A percentile compares a stretch with the other conserved stretches of the same genome.
phyloP scores from a whole-genome alignment of 2,888 invertebrate species.

The Drosophila stalkeri region DNA sequence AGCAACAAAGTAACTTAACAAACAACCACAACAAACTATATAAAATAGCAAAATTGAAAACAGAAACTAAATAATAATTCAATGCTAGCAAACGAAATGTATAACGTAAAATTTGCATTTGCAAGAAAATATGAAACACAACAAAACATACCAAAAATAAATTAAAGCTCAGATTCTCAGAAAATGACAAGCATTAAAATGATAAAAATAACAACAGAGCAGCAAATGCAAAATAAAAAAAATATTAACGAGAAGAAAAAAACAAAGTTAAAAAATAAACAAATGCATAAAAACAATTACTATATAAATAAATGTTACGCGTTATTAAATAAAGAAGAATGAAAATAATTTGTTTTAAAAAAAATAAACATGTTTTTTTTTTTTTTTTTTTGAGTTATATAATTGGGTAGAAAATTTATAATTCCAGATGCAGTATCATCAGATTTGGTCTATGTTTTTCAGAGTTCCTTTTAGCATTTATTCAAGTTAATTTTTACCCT shows the following conservation, averaged over 20 bases:
- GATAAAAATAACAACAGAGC: conserved; percentile 59
- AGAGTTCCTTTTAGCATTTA: not conserved
- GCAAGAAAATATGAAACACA: conserved; percentile 29
- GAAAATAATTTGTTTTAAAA: conserved; percentile 85
- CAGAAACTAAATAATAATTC: conserved; percentile 25
- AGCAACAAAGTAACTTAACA: conserved; percentile 42
- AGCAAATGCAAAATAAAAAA: conserved; percentile 67
- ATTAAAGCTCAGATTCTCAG: conserved; percentile 40
- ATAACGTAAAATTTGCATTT: conserved; percentile 61
- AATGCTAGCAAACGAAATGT: conserved; percentile 49
- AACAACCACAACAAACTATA: conserved; percentile 47
- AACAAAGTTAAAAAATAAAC: conserved; percentile 45
- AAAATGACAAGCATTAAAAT: conserved; percentile 37
- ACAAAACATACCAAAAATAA: conserved; percentile 21
- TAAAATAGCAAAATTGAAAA: conserved; percentile 19
- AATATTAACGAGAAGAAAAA: conserved; percentile 56
- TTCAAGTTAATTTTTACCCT: not conserved
- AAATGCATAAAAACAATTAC: conserved; percentile 80
- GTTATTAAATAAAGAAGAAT: conserved; percentile 88
- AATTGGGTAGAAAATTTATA: not conserved
- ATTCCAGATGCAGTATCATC: too few relatives aligned
- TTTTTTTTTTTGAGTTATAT: not conserved
- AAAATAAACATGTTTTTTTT: conserved; percentile 34
- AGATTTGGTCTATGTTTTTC: too few relatives aligned
- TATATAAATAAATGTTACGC: conserved; percentile 88